These are phyloP conservation scores for Rapana venosa DNA, from an alignment of 2,888 invertebrate genomes.

Conservation along the genomic window DNA sequence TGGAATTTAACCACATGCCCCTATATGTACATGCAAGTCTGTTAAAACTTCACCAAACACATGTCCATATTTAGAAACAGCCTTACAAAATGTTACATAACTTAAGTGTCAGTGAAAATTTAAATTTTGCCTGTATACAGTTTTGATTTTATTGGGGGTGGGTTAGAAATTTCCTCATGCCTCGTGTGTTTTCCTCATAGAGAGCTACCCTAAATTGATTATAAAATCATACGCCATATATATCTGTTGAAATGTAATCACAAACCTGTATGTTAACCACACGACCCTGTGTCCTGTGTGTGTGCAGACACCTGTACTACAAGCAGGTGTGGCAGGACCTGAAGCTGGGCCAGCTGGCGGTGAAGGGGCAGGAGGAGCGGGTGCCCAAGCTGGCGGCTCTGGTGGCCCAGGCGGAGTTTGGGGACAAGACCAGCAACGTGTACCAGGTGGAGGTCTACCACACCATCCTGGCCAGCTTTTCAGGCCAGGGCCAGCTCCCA, in stretches of 20 bases:
- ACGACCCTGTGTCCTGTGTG: background rate
- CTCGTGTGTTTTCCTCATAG: too few relatives aligned
- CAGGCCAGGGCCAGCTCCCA: background rate
- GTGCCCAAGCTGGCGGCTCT: slow-evolving; percentile 84
- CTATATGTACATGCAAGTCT: too few relatives aligned
- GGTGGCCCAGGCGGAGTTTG: slow-evolving; percentile 87
- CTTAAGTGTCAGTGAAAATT: too few relatives aligned
- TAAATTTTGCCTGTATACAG: too few relatives aligned
- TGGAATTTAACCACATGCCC: too few relatives aligned
- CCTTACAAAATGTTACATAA: too few relatives aligned
- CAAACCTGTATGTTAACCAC: background rate
- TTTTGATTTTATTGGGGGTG: too few relatives aligned
- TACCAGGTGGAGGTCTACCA: slow-evolving; percentile 59
- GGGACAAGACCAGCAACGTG: slow-evolving; percentile 81
- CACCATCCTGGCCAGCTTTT: slow-evolving; percentile 24
- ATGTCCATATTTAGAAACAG: too few relatives aligned
- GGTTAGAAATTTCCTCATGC: too few relatives aligned
- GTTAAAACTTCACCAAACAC: too few relatives aligned
- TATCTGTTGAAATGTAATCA: background rate
- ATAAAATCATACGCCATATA: background rate
- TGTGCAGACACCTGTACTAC: slow-evolving; percentile 87
- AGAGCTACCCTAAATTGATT: too few relatives aligned
- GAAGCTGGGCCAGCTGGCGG: slow-evolving; percentile 84
- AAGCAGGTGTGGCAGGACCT: slow-evolving; percentile 89
- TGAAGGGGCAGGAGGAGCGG: slow-evolving; percentile 71